Evolutionary conservation across 2,797 vertebrate species (phyloP).

Genomic region (Acropternis orthonyx): DNA sequence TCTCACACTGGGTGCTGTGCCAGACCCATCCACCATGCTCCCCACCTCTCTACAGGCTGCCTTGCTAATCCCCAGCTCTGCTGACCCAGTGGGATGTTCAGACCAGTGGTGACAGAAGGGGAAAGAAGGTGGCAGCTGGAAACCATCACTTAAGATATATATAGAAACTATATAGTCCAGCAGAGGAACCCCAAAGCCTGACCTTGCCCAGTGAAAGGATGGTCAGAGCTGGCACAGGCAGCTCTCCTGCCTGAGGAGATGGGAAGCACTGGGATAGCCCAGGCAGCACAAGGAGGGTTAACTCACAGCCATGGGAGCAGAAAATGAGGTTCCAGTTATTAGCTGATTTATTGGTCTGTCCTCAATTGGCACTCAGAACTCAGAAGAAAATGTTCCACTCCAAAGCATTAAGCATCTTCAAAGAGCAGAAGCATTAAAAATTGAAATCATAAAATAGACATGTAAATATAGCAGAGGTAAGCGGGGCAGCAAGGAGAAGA

Average conservation of each 20-base stretch:
- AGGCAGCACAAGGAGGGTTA: constrained; percentile 54
- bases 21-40: background rate
- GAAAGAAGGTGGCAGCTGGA: background rate
- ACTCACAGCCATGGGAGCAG: constrained; percentile 62
- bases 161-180: background rate
- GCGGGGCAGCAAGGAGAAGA: constrained; percentile 18
- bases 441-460: constrained; percentile 83
- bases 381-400: constrained; percentile 83
- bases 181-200: background rate
- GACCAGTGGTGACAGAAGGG: background rate
- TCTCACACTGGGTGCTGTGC: background rate
- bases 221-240: background rate
- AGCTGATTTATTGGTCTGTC: constrained; percentile 82
- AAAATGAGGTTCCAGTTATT: constrained; percentile 82
- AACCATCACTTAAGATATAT: background rate
- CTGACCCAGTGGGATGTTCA: accelerated
- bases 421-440: constrained; percentile 84
- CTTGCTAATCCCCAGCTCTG: background rate
- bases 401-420: constrained; percentile 82
- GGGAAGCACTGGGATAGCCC: background rate
- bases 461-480: constrained; percentile 78
- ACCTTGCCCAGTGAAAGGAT: background rate
- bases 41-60: background rate
- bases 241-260: background rate
- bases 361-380: constrained; percentile 76